These are phyloP conservation scores for Dryomyza anilis DNA, from an alignment of 2,888 invertebrate species.

Conservation along the genomic window DNA sequence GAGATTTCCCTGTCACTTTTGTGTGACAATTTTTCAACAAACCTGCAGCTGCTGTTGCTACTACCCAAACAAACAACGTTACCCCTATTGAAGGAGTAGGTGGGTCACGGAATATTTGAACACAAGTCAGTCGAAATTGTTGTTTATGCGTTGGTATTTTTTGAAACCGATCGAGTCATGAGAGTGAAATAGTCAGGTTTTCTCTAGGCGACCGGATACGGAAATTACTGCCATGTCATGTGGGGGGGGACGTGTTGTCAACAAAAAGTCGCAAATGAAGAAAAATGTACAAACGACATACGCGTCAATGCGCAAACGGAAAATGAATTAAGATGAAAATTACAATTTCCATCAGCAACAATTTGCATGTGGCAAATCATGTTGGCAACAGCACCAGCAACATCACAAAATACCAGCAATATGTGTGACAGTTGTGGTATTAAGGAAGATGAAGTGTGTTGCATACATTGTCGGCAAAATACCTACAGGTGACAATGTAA, in stretches of 20 bases:
- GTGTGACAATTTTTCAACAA: neutral
- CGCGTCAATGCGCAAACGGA: neutral
- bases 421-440: too few relatives aligned
- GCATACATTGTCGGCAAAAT: neutral
- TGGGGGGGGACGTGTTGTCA: too few relatives aligned
- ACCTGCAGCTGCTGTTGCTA: too few relatives aligned
- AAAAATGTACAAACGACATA: too few relatives aligned
- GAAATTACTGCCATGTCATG: neutral
- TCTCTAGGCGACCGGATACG: neutral
- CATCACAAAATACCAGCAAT: neutral
- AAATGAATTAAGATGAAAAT: conserved; percentile 1
- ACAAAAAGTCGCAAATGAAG: too few relatives aligned
- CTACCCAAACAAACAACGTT: too few relatives aligned
- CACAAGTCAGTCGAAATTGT: neutral
- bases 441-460: too few relatives aligned
- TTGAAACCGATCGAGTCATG: neutral
- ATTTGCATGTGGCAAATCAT: neutral
- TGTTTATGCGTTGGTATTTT: too few relatives aligned
- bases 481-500: too few relatives aligned
- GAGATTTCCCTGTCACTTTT: conserved; percentile 1
- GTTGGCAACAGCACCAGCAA: neutral
- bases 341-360: neutral
- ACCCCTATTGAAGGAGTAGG: too few relatives aligned
- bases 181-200: too few relatives aligned
- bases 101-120: too few relatives aligned